A percentile compares a stretch with the other conserved stretches of the same genome.
Evolutionary conservation across 2,113 vertebrate genomes (phyloP).

Genomic region (Melanerpes formicivorus): DNA sequence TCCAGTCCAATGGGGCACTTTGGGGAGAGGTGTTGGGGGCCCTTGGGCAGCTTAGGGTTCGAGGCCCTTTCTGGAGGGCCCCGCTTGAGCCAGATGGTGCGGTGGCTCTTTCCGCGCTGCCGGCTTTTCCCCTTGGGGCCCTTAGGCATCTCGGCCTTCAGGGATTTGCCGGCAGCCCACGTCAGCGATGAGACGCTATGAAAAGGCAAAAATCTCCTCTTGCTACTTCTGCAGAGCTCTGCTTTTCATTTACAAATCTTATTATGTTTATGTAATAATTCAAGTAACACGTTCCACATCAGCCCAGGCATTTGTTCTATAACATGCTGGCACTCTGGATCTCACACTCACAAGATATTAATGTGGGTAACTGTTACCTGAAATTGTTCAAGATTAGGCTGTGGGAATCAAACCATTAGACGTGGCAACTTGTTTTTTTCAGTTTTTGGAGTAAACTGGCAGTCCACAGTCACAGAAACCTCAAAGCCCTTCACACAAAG

Average conservation of each 20-base stretch:
- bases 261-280: rapidly evolving
- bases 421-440: not conserved
- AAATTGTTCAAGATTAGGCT: not conserved
- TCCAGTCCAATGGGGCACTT: not conserved
- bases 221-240: not conserved
- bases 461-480: not conserved
- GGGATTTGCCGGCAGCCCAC: too few relatives aligned
- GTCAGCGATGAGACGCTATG: rapidly evolving
- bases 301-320: not conserved
- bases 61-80: not conserved
- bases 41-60: too few relatives aligned
- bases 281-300: rapidly evolving
- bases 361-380: not conserved
- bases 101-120: rapidly evolving
- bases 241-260: rapidly evolving
- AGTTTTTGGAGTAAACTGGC: not conserved
- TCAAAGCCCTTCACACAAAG: not conserved
- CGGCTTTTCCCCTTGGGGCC: not conserved
- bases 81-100: rapidly evolving
- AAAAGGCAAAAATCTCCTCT: rapidly evolving
- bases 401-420: not conserved
- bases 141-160: rapidly evolving
- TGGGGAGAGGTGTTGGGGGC: not conserved
- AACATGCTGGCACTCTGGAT: not conserved
- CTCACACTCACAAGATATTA: not conserved